These are phyloP conservation scores for Cuculus canorus DNA, from an alignment of 2,797 vertebrate genomes.

Conservation along the genomic window DNA sequence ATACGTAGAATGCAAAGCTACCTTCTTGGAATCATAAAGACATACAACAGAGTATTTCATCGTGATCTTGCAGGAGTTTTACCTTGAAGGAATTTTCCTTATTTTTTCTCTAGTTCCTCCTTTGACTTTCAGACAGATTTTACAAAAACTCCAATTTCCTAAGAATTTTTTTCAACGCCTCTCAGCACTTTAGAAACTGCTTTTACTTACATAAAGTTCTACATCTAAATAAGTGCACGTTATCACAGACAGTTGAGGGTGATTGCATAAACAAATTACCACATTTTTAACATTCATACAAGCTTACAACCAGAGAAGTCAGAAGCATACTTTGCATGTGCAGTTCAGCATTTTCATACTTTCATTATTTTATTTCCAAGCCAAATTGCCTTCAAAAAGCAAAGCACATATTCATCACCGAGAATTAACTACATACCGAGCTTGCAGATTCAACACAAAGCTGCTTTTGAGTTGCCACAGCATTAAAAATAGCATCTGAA, in stretches of 20 bases:
- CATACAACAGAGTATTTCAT: neutral
- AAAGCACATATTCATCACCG: slow-evolving; percentile 18
- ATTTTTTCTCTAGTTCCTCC: neutral
- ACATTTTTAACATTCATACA: slow-evolving; percentile 25
- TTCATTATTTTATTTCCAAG: slow-evolving; percentile 43
- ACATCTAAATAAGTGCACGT: neutral
- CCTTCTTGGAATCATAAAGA: neutral
- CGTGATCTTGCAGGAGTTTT: neutral
- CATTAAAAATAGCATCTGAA: slow-evolving; percentile 54
- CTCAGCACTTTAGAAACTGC: neutral
- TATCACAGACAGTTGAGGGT: slow-evolving; percentile 26
- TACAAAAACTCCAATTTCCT: neutral
- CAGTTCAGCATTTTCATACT: slow-evolving; percentile 53
- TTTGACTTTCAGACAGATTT: slow-evolving; percentile 4
- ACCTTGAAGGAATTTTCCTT: neutral
- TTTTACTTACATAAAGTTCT: neutral
- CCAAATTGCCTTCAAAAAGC: slow-evolving; percentile 47
- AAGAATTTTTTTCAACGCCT: neutral
- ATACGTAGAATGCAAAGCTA: neutral
- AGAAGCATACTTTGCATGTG: slow-evolving; percentile 28
- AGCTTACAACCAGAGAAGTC: neutral
- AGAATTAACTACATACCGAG: slow-evolving; percentile 14
- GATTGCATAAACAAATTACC: slow-evolving; percentile 32
- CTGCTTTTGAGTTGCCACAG: slow-evolving; percentile 35
- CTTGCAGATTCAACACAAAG: slow-evolving; percentile 59